Conservation (phyloP, 2,113 vertebrate genomes). For the Siphamia tubifer region DNA sequence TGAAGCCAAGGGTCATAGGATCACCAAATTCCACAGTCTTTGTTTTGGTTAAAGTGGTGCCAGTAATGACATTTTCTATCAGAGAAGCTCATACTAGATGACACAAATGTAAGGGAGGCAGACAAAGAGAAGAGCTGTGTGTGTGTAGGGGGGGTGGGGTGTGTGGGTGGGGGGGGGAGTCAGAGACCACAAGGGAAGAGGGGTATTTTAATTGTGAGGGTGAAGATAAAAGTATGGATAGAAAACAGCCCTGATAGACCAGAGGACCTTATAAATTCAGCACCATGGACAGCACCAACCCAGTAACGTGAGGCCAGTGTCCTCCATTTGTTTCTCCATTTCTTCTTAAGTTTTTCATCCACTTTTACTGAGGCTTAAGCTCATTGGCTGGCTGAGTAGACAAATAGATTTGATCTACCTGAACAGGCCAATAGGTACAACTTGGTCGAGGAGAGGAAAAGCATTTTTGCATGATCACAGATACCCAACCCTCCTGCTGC, state of each 20-base stretch:
- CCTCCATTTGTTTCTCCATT: neutral
- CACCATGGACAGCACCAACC: slow-evolving; percentile 47
- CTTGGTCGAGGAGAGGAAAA: too few species aligned
- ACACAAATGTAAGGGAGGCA: neutral
- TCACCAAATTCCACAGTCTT: slow-evolving; percentile 44
- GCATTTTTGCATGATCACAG: too few species aligned
- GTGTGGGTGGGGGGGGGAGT: too few species aligned
- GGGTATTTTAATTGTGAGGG: slow-evolving; percentile 2
- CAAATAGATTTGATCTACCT: neutral
- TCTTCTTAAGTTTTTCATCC: neutral
- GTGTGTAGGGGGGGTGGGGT: too few species aligned
- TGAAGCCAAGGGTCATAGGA: neutral
- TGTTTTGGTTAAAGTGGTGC: slow-evolving; percentile 37
- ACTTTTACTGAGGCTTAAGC: neutral
- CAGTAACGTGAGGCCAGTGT: neutral
- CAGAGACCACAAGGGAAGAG: neutral
- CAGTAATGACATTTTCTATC: slow-evolving; percentile 51
- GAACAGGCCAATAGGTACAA: neutral
- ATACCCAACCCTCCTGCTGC: too few species aligned
- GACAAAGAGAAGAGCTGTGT: slow-evolving; percentile 13
- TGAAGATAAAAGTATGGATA: neutral
- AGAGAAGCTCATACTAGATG: neutral
- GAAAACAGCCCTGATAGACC: neutral
- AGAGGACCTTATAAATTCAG: slow-evolving; percentile 20
- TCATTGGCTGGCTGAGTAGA: neutral